Evolutionary conservation across 2,113 vertebrate genomes (phyloP).

Genomic region (Epinephelus cyanopodus): DNA sequence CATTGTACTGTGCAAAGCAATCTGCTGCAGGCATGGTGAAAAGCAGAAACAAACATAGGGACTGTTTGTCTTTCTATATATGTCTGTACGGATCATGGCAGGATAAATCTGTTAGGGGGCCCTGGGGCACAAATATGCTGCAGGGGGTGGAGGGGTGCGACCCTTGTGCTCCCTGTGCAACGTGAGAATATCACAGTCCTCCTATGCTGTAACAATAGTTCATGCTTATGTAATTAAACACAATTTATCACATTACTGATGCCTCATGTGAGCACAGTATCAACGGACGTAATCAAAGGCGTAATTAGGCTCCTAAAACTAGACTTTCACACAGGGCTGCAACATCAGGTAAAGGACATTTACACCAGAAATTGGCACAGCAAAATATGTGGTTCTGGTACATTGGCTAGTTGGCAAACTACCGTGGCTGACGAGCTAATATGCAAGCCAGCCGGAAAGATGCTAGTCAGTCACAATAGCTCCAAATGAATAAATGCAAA

Average conservation of each 20-base stretch:
- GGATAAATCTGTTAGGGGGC: conserved; percentile 19
- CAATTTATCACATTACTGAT: not conserved
- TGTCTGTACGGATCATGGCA: conserved; percentile 27
- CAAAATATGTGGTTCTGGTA: not conserved
- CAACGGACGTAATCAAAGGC: not conserved
- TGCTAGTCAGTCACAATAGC: not conserved
- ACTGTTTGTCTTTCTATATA: conserved; percentile 31
- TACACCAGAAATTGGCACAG: not conserved
- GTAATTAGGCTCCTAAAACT: not conserved
- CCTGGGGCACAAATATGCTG: not conserved
- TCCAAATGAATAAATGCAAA: not conserved
- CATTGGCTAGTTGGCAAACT: not conserved
- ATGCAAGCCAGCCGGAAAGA: not conserved
- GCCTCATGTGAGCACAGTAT: not conserved
- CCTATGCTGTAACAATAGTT: not conserved
- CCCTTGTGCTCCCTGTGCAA: not conserved
- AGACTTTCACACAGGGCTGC: not conserved
- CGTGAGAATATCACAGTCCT: not conserved
- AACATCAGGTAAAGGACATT: not conserved
- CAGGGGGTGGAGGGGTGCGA: not conserved
- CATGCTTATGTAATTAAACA: not conserved
- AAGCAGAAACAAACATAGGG: conserved; percentile 36
- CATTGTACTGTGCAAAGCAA: conserved; percentile 62
- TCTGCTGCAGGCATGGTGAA: conserved; percentile 29
- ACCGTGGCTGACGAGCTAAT: not conserved